Evolutionary conservation across 2,113 vertebrate genomes (phyloP).

Genomic region (Brachypodius melanocephalos): DNA sequence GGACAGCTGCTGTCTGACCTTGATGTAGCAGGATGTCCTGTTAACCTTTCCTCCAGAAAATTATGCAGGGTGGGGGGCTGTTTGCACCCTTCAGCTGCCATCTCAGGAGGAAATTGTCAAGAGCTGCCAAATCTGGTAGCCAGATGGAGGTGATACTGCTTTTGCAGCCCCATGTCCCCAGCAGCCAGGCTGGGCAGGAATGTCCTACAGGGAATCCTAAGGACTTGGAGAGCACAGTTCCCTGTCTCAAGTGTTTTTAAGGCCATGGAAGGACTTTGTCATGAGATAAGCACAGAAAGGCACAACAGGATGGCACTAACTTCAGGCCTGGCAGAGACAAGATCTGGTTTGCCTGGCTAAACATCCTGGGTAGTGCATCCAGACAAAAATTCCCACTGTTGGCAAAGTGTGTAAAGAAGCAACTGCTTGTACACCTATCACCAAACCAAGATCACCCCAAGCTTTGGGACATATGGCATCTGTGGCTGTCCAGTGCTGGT

Average conservation of each 20-base stretch:
- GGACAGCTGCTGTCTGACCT: not conserved
- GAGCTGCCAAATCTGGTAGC: not conserved
- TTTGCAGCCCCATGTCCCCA: not conserved
- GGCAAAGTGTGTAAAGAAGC: not conserved
- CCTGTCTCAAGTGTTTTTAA: not conserved
- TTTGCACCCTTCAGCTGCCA: not conserved
- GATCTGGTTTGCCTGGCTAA: not conserved
- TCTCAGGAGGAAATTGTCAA: not conserved
- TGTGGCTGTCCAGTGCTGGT: not conserved
- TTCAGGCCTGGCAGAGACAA: not conserved
- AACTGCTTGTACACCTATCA: rapidly evolving
- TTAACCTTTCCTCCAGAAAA: not conserved
- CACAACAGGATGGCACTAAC: not conserved
- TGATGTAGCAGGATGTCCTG: not conserved
- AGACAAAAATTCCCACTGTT: not conserved
- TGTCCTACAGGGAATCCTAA: not conserved
- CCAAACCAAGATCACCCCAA: not conserved
- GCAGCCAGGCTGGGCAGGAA: not conserved
- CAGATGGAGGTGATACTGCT: not conserved
- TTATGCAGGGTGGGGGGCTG: not conserved
- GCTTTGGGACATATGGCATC: not conserved
- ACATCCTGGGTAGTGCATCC: not conserved
- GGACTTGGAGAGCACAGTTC: not conserved
- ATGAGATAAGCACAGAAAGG: not conserved
- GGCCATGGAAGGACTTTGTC: rapidly evolving